Base-by-base conservation (phyloP, 2,797 vertebrate species). In the Epinephelus awoara region DNA sequence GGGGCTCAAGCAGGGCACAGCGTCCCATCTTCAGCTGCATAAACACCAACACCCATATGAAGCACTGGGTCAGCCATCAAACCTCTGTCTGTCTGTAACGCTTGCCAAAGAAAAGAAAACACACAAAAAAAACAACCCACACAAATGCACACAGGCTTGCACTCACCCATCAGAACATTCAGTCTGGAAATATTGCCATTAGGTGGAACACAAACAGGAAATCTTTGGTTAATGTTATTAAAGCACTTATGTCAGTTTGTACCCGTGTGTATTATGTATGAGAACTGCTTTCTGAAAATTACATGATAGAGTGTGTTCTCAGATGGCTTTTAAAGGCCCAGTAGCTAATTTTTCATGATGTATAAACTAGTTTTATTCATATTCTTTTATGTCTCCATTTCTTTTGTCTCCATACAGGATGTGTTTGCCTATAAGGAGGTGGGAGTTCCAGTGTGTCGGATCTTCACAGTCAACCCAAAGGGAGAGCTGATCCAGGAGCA, bases 381-480 rank as follows among this genome's bases (percentile, higher is more conserved):
- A 17, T 55, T 17, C 14, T 70, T 54, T 34, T 13, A 29, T 29
- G 27, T 29, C 27, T 29, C 27, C 27, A 46, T 46, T 12, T 46
- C 14, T 17, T 47, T 47, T 79, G 17, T 88, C n/a, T 88, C 85
- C n/a, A 15, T 79, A 10, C 88, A 99, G 98, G 98, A 99, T 87
- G 98, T 97, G 11, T 99, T 96, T 89, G 98, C 98, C 68, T 99
- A 99, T 85, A 96, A 96, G 77, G 96, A 99, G 91, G 98, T 99
- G 23, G 98, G 98, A 55, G 97, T 99, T 79, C 97, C 94, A 10
- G 83, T 92, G 52, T 95, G 94, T 73, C 92, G 98, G 92, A 99
- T 99, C 91, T 99, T 99, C 94, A 99, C 98, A 0, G 98, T 99
- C 83, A 99, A 99, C 90, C 98, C 98, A 54, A 99, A 98, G 89